These are phyloP conservation scores for Gnathonemus longibarbis DNA, from an alignment of 2,113 vertebrate genomes.

Conservation along the genomic window DNA sequence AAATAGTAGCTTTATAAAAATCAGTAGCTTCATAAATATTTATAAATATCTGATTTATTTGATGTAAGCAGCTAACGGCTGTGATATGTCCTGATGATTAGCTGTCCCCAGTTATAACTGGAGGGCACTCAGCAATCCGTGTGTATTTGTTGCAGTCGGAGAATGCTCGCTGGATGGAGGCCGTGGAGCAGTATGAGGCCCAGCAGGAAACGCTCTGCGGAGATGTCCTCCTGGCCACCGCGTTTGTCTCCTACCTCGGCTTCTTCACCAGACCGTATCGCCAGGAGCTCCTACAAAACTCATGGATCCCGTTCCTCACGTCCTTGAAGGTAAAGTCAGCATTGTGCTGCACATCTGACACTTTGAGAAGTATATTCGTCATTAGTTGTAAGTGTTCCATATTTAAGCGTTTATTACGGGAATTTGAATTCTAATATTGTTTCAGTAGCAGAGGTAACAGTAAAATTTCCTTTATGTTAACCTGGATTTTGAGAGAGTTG, in stretches of 20 bases:
- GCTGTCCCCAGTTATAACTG: background rate
- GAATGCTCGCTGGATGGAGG: constrained; percentile 62
- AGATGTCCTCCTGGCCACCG: constrained; percentile 64
- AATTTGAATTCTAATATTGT: background rate
- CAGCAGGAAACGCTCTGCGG: constrained; percentile 64
- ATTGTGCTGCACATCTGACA: background rate
- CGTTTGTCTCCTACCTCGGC: constrained; percentile 66
- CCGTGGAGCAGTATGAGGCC: constrained; percentile 56
- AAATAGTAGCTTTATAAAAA: background rate
- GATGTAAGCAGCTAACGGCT: background rate
- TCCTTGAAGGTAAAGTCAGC: constrained; percentile 52
- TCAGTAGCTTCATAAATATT: background rate
- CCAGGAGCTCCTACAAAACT: constrained; percentile 53
- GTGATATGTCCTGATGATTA: background rate
- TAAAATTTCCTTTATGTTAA: background rate
- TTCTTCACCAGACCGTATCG: constrained; percentile 61
- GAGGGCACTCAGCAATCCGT: background rate
- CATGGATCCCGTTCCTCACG: constrained; percentile 67
- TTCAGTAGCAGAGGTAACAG: background rate
- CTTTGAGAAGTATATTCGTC: background rate
- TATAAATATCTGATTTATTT: background rate
- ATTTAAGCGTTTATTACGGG: background rate
- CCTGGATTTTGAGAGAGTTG: background rate
- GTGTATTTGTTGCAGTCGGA: constrained; percentile 60
- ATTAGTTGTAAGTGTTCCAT: background rate